Base-by-base conservation (phyloP, 2,797 vertebrate species). In the Galaxias olidus region DNA sequence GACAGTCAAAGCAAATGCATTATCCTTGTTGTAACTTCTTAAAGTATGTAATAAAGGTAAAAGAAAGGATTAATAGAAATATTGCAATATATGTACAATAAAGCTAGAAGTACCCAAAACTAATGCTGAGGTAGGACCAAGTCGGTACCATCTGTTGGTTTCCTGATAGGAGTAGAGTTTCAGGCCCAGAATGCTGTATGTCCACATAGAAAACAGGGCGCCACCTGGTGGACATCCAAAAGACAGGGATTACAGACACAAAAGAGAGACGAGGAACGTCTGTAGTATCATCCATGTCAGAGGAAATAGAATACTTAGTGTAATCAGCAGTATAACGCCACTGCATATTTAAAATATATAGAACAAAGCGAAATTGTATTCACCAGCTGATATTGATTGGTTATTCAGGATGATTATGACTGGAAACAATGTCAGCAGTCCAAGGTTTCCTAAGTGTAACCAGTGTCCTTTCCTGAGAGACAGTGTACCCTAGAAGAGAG, bases 181-280 rank as follows among this genome's bases (percentile, higher is more conserved):
- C 66, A 88, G 79, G 20, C 71, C 69, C 18, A 72, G 59, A 50
- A 67, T 63, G 13, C 69, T 67, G 63, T 64, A 70, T 49, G 73
- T 71, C 72, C 71, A 79, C 44, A 84, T 61, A 48, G 60, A 77
- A 58, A 90, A 12, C 48, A 84, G 63, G n/a, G 75, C 72, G 13
- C 85, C 87, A 60, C 76, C 85, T 88, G 50, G 61, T 72, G 73
- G 85, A 67, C 56, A 72, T 84, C 69, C 53, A 73, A 53, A 45
- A 30, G 12, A 20, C 45, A 40, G 50, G 41, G 17, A 40, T 12
- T 61, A 14, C 55, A 13, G 10, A 44, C 52, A 30, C 18, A 67
- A 60, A 40, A 50, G 4, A 44, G 40, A 17, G 52, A 17, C 30
- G 6, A 30, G 30, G 30, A 30, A 30, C 3, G 30, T 30, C 30